Conservation (phyloP, 2,888 invertebrate species). For the Pyrocoelia pectoralis region DNA sequence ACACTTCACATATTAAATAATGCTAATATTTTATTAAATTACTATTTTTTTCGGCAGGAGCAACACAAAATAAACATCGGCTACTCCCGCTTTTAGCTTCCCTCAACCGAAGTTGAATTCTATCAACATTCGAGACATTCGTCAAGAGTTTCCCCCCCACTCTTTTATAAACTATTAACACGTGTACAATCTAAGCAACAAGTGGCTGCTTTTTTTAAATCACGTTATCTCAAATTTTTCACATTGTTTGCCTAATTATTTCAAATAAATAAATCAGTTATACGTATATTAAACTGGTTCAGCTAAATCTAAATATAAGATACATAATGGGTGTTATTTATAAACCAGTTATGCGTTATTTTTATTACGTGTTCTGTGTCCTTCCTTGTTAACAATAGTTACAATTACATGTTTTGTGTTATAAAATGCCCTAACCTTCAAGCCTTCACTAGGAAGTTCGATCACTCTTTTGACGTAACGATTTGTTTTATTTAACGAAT, state of each 20-base stretch:
- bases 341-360: no score
- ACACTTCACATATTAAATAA: slow-evolving; percentile 26
- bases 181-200: slow-evolving; percentile 45
- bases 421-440: no score
- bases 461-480: no score
- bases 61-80: slow-evolving; percentile 22
- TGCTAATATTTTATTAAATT: slow-evolving; percentile 1
- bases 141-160: slow-evolving; percentile 28
- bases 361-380: no score
- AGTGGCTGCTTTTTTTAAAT: slow-evolving; percentile 34
- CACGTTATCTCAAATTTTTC: background rate
- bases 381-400: no score
- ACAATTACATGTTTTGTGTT: no score
- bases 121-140: slow-evolving; percentile 10
- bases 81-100: slow-evolving; percentile 30
- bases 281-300: no score
- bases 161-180: slow-evolving; percentile 35
- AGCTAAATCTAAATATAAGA: no score
- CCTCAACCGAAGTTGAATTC: slow-evolving; percentile 7
- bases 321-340: no score
- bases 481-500: no score
- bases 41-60: slow-evolving; percentile 23
- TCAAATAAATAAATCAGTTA: no score
- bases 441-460: no score
- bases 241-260: background rate